These are phyloP conservation scores for Macaria notata DNA, from an alignment of 2,888 invertebrate genomes.

Conservation along the genomic window DNA sequence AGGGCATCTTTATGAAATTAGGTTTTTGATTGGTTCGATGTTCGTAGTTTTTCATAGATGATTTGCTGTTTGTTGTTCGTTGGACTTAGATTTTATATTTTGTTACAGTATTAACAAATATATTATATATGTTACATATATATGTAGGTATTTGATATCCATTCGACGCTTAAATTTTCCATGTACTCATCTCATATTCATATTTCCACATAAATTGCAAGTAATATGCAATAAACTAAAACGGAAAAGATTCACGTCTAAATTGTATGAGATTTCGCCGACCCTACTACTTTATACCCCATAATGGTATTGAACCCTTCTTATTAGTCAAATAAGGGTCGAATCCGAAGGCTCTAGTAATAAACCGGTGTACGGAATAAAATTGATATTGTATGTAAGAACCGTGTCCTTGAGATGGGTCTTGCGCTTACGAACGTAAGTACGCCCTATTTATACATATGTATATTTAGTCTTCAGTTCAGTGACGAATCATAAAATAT, in stretches of 20 bases:
- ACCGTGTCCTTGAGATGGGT: slow-evolving; percentile 2
- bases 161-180: no score
- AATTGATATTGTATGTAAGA: slow-evolving; percentile 21
- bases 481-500: not conserved
- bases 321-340: slow-evolving; percentile 36
- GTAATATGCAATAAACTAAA: slow-evolving; percentile 30
- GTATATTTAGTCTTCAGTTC: not conserved
- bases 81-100: no score
- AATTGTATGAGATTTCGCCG: slow-evolving; percentile 28
- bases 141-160: no score
- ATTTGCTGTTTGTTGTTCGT: no score
- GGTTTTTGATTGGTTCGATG: not conserved
- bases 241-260: slow-evolving; percentile 27
- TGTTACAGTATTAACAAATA: no score
- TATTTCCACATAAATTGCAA: slow-evolving; percentile 6
- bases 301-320: slow-evolving; percentile 35
- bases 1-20: not conserved
- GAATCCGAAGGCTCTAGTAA: slow-evolving; percentile 21
- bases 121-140: no score
- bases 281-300: slow-evolving; percentile 29
- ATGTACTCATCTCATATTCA: slow-evolving; percentile 1
- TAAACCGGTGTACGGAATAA: slow-evolving; percentile 24
- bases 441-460: no score
- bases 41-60: no score
- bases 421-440: no score